Evolutionary conservation across 2,888 invertebrate species (phyloP), one percentile per base, ranked within the genome.

Genomic region (Amblyteles armatorius): DNA sequence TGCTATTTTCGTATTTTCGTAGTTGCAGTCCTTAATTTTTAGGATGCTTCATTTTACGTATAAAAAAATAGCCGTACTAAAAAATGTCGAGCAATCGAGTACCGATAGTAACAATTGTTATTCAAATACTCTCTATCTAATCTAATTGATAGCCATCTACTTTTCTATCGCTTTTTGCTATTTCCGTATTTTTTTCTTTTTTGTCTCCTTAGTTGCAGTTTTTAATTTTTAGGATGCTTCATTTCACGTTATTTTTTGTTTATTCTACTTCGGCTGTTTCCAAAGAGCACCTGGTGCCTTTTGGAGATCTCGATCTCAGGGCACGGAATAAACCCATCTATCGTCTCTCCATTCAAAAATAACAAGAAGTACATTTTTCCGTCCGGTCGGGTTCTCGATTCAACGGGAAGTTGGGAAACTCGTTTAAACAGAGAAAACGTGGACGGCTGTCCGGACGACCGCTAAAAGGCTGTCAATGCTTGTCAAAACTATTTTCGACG

Each of bases 381-480:
- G 3, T 1, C 3, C 50, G 50, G 44, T 44, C 11, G 36, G 19
- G 55, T 57, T 57, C 22, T 55, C 50, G 36, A 55, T 33, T 72
- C 65, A 52, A 19, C 63, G 13, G 48, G 81, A 36, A 60, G 19
- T 19, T 36, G 40, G 68, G 4, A 67, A 69, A 60, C 69, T 40
- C 69, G 52, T 26, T 11, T 6, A 13, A 22, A 65, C 52, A 74
- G 9, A 69, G 19, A 3, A 22, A 71, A 60, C 67, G 36, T 71
- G 79, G 86, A 82, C 86, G 83, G 81, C 79, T 85, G 48, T 13
- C 3, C 65, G 55, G 40, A 22, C 63, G 67, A 55, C 22, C 33
- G 81, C 84, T 89, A 89, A 91, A 91, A 90, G 88, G 88, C 88
- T 89, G 90, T 90, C 90, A 90, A 88, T 88, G 86, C 82, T 69